Percentiles rank a stretch among this genome's conserved stretches.
Evolutionary conservation across 2,888 invertebrate genomes (phyloP).

Genomic region (Ferdinandea cuprea): DNA sequence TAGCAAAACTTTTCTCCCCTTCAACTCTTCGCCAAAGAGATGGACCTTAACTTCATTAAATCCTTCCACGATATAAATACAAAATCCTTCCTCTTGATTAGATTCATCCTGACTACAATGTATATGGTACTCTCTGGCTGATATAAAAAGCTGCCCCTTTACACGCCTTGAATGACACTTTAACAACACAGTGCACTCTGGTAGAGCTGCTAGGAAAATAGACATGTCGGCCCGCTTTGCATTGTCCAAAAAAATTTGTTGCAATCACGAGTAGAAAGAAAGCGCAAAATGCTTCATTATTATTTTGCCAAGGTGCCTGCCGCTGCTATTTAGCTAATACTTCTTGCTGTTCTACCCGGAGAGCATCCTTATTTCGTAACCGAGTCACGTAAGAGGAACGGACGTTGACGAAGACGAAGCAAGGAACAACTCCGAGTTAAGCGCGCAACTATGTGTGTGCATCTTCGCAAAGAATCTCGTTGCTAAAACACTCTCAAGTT

Average conservation of each 20-base stretch:
- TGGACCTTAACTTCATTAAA: conserved; percentile 38
- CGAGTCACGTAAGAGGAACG: conserved; percentile 67
- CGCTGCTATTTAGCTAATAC: conserved; percentile 55
- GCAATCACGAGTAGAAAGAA: conserved; percentile 60
- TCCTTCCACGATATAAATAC: conserved; percentile 37
- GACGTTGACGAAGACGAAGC: conserved; percentile 54
- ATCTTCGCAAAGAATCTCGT: conserved; percentile 67
- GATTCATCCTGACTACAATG: conserved; percentile 34
- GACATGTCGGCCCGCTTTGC: conserved; percentile 53
- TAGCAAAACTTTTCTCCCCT: conserved; percentile 1
- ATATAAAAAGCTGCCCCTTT: conserved; percentile 19
- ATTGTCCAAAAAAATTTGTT: conserved; percentile 73
- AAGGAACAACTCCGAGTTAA: conserved; percentile 33
- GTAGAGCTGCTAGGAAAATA: conserved; percentile 21
- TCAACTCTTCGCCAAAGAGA: background rate
- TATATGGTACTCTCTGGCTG: conserved; percentile 17
- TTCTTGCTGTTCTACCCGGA: conserved; percentile 30
- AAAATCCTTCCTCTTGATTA: conserved; percentile 65
- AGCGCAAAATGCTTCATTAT: conserved; percentile 67
- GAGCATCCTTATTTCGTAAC: conserved; percentile 58
- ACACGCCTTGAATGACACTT: conserved; percentile 7
- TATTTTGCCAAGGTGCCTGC: conserved; percentile 69
- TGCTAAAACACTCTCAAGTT: conserved; percentile 74
- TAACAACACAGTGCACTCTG: conserved; percentile 26
- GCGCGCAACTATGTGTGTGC: conserved; percentile 71